Percentiles rank a stretch among this genome's conserved stretches.
phyloP scores from a whole-genome alignment of 2,888 invertebrate genomes.

The Torymus aiolomorphi region DNA sequence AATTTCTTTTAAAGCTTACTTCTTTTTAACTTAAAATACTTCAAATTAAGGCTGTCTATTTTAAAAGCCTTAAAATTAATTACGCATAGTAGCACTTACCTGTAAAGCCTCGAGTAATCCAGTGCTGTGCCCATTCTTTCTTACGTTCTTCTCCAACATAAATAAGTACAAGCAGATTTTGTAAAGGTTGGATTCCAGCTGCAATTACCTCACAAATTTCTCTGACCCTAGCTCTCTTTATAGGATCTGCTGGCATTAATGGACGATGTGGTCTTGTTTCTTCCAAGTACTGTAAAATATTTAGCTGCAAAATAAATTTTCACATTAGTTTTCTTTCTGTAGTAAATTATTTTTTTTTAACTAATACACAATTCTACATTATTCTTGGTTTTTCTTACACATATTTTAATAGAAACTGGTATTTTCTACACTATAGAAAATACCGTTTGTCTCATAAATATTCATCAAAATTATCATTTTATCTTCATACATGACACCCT shows the following conservation, averaged over 20 bases:
- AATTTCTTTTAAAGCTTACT: too few species aligned
- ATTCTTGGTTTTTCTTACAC: neutral
- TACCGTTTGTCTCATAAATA: constrained; percentile 16
- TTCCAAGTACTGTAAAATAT: constrained; percentile 97
- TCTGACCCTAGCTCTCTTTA: constrained; percentile 92
- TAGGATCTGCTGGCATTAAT: constrained; percentile 91
- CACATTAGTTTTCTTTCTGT: constrained; percentile 54
- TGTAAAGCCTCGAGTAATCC: constrained; percentile 91
- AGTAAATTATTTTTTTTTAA: constrained; percentile 12
- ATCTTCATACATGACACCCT: neutral
- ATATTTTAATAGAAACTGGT: constrained; percentile 20
- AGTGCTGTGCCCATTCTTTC: constrained; percentile 94
- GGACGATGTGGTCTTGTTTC: constrained; percentile 92
- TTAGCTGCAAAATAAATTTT: constrained; percentile 77
- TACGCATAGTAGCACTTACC: constrained; percentile 71
- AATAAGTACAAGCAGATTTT: constrained; percentile 92
- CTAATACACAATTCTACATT: constrained; percentile 14
- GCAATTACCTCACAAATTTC: constrained; percentile 95
- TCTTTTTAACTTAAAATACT: too few species aligned
- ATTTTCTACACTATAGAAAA: neutral
- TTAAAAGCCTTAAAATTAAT: neutral
- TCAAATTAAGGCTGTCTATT: too few species aligned
- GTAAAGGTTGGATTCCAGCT: constrained; percentile 96
- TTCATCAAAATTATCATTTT: constrained; percentile 34
- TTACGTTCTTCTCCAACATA: constrained; percentile 92